These are phyloP conservation scores for Gallinago solitaria DNA, from an alignment of 2,797 vertebrate species.

Conservation along the genomic window DNA sequence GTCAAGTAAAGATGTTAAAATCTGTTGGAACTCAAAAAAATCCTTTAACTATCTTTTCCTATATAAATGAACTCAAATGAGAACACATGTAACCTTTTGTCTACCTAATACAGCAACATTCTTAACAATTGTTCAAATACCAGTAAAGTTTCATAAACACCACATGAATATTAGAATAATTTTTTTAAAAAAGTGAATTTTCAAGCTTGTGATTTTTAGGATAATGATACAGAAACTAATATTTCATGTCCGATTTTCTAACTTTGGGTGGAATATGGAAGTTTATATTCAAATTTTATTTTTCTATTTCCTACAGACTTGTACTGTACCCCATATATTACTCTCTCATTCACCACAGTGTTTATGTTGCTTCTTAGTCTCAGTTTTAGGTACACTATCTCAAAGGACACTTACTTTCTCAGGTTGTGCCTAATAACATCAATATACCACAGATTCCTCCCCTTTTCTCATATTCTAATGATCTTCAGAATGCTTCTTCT, in stretches of 20 bases:
- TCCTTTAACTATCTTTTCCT: background rate
- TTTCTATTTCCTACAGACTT: background rate
- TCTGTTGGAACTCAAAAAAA: background rate
- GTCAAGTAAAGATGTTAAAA: background rate
- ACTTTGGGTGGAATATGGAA: background rate
- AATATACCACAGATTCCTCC: background rate
- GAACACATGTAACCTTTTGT: background rate
- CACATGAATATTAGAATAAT: background rate
- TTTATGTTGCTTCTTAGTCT: background rate
- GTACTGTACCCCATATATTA: background rate
- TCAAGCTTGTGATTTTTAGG: background rate
- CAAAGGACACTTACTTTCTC: background rate
- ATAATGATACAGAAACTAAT: background rate
- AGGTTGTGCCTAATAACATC: background rate
- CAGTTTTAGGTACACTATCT: background rate
- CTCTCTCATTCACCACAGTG: background rate
- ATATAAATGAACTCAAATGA: background rate
- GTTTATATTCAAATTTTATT: background rate
- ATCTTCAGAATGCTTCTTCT: background rate
- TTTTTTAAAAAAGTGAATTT: background rate
- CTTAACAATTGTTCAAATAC: background rate
- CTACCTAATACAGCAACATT: background rate
- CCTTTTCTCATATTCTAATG: background rate
- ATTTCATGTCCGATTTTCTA: background rate
- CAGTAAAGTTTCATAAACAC: background rate